These are phyloP conservation scores for Anthoscopus minutus DNA, from an alignment of 2,113 vertebrate genomes.

Conservation along the genomic window DNA sequence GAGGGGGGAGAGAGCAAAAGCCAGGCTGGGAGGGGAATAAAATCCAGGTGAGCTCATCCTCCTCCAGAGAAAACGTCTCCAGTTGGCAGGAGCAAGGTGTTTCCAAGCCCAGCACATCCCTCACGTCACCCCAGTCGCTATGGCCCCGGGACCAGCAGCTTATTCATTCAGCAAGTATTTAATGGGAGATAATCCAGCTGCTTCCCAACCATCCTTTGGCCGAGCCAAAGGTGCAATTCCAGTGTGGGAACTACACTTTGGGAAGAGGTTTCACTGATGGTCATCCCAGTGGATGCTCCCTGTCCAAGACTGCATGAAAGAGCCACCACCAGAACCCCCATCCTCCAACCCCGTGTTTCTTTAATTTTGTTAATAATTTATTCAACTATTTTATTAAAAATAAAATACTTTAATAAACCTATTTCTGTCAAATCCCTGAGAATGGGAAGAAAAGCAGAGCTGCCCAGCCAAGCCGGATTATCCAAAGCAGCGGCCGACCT, in stretches of 20 bases:
- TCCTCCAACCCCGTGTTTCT: neutral
- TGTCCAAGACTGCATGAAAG: fast-evolving
- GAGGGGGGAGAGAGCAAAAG: neutral
- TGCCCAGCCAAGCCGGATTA: constrained; percentile 25
- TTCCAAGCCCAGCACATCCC: constrained; percentile 15
- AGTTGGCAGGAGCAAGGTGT: neutral
- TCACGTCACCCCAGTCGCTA: neutral
- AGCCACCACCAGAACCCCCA: neutral
- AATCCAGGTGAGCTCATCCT: constrained; percentile 47
- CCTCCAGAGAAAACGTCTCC: neutral
- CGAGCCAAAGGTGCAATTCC: neutral
- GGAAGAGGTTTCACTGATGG: neutral
- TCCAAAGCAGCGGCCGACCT: neutral
- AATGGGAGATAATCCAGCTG: neutral
- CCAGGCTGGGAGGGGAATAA: constrained; percentile 18
- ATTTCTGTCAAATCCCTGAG: neutral
- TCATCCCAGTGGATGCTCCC: neutral
- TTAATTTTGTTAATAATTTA: neutral
- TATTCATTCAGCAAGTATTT: neutral
- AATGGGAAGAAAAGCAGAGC: neutral
- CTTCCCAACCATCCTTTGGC: neutral
- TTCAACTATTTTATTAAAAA: neutral
- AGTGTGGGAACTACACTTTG: neutral
- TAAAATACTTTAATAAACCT: neutral
- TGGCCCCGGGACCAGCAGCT: neutral